Conservation (phyloP, 2,113 vertebrate species). For the Rafetus swinhoei region DNA sequence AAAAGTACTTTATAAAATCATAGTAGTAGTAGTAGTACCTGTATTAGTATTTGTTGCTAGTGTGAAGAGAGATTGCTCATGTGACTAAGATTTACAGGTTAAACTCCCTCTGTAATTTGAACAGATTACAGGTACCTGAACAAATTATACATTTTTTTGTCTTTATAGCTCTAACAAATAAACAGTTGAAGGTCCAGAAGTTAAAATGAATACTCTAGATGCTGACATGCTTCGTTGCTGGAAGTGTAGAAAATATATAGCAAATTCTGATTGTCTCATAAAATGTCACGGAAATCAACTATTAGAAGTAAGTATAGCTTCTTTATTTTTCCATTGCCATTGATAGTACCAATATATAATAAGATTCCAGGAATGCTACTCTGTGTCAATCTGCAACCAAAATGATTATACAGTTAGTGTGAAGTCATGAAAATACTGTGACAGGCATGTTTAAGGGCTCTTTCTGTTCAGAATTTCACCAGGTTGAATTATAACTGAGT, state of each 20-base stretch:
- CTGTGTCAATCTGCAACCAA: neutral
- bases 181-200: slow-evolving; percentile 44
- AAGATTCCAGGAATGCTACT: neutral
- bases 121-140: neutral
- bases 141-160: neutral
- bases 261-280: slow-evolving; percentile 70
- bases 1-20: neutral
- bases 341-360: neutral
- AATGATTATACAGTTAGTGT: neutral
- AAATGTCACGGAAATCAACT: slow-evolving; percentile 41
- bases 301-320: slow-evolving; percentile 56
- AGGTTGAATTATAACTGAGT: neutral
- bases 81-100: fast-evolving
- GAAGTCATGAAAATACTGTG: neutral
- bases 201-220: slow-evolving; percentile 45
- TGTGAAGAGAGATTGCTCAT: neutral
- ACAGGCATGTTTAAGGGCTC: neutral
- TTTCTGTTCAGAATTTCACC: neutral
- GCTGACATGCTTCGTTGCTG: slow-evolving; percentile 68
- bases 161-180: slow-evolving; percentile 54
- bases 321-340: neutral
- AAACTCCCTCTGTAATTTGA: neutral
- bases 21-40: neutral
- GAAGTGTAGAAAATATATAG: slow-evolving; percentile 77
- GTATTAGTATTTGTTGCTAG: neutral